These are phyloP conservation scores for Tortricodes alternella DNA, from an alignment of 2,888 invertebrate genomes.

Conservation along the genomic window DNA sequence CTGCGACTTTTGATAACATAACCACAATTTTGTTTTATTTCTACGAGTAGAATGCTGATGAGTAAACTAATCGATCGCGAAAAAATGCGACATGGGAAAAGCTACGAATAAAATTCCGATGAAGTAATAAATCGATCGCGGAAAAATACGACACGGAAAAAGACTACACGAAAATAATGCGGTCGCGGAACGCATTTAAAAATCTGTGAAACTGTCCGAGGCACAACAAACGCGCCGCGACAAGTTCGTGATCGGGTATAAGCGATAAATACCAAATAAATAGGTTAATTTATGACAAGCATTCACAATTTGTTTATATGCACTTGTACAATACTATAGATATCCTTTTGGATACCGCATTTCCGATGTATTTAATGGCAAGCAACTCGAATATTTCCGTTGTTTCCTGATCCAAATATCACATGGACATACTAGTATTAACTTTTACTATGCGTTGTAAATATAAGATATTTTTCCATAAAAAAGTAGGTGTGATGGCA, in stretches of 20 bases:
- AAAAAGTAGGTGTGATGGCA: slow-evolving; percentile 43
- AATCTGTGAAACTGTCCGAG: slow-evolving; percentile 16
- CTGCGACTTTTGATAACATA: too few relatives aligned
- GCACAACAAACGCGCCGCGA: slow-evolving; percentile 13
- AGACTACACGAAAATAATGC: too few relatives aligned
- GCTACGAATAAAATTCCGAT: too few relatives aligned
- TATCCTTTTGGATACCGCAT: not conserved
- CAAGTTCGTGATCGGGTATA: slow-evolving; percentile 14
- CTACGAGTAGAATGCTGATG: too few relatives aligned
- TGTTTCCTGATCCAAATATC: slow-evolving; percentile 8
- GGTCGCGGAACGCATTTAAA: too few relatives aligned
- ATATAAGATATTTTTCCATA: slow-evolving; percentile 46
- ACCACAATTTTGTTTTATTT: too few relatives aligned
- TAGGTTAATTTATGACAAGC: slow-evolving; percentile 10
- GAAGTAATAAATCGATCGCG: too few relatives aligned
- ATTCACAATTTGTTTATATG: too few relatives aligned
- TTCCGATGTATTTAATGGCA: not conserved
- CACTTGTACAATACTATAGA: too few relatives aligned
- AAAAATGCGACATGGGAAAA: too few relatives aligned
- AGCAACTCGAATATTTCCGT: slow-evolving; percentile 1
- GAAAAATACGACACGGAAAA: too few relatives aligned
- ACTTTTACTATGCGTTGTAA: slow-evolving; percentile 38
- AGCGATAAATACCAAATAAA: slow-evolving; percentile 29
- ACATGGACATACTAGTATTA: slow-evolving; percentile 30
- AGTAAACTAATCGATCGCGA: too few relatives aligned